phyloP scores from a whole-genome alignment of 2,888 invertebrate species.

The Temnothorax ravouxi region DNA sequence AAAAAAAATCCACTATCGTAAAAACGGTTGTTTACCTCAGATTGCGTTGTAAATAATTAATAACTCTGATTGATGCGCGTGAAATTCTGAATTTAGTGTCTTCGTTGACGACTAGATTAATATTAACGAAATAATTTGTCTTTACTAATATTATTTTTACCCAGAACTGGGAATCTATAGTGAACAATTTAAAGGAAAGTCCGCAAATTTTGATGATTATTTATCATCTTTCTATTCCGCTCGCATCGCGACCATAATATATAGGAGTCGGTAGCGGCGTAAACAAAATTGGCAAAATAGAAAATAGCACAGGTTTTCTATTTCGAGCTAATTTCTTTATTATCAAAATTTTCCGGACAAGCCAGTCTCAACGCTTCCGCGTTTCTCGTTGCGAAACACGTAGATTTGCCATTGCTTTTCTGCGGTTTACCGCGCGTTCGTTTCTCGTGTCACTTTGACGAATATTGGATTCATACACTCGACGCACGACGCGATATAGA shows the following conservation, averaged over 20 bases:
- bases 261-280: background rate
- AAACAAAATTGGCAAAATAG: background rate
- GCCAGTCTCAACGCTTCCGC: background rate
- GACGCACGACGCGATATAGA: conserved; percentile 1
- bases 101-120: background rate
- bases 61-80: background rate
- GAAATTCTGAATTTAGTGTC: conserved; percentile 6
- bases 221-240: background rate
- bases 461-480: conserved; percentile 20
- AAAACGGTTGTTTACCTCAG: background rate
- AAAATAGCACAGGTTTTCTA: background rate
- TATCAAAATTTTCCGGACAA: conserved; percentile 9
- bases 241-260: background rate
- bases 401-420: conserved; percentile 8
- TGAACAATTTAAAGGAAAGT: background rate
- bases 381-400: conserved; percentile 7
- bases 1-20: conserved; percentile 4
- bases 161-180: background rate
- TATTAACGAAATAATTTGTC: conserved; percentile 24
- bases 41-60: conserved; percentile 7
- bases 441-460: conserved; percentile 29
- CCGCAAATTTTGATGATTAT: background rate
- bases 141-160: conserved; percentile 1
- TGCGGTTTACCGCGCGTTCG: conserved; percentile 21
- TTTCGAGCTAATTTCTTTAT: conserved; percentile 14